A percentile compares a stretch with the other conserved stretches of the same genome.
These are phyloP conservation scores for Corythornis vintsioides DNA, from an alignment of 2,113 vertebrate species.

Conservation along the genomic window DNA sequence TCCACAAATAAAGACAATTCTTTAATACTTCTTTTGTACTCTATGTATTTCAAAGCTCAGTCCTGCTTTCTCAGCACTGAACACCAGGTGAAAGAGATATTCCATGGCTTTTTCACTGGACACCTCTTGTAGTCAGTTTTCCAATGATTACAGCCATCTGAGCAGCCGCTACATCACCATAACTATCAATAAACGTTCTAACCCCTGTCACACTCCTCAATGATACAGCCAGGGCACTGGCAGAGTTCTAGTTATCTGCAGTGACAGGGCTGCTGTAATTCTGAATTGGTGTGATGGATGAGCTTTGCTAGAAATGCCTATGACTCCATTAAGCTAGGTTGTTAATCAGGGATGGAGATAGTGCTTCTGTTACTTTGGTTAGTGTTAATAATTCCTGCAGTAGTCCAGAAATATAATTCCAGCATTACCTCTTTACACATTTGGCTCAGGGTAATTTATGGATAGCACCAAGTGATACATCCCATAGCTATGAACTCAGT, in stretches of 20 bases:
- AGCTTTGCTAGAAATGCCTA: background rate
- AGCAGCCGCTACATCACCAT: background rate
- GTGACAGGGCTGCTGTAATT: background rate
- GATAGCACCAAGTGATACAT: background rate
- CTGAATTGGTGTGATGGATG: background rate
- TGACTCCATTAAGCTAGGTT: background rate
- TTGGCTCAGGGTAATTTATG: constrained; percentile 32
- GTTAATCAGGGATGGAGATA: background rate
- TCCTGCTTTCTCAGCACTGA: background rate
- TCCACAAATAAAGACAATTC: background rate
- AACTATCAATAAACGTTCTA: background rate
- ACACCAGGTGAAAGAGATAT: background rate
- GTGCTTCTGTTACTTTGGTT: background rate
- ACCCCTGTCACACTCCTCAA: background rate
- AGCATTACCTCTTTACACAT: background rate
- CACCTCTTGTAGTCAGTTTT: background rate
- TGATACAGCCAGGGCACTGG: background rate
- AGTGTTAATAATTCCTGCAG: constrained; percentile 19
- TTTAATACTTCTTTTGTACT: background rate
- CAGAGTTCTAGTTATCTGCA: background rate
- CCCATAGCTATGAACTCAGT: background rate
- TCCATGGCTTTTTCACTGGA: background rate
- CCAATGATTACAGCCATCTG: background rate
- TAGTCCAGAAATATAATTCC: background rate
- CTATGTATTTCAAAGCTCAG: too few relatives aligned